These are phyloP conservation scores for Ectobius pallidus DNA, from an alignment of 2,888 invertebrate species.

Conservation along the genomic window DNA sequence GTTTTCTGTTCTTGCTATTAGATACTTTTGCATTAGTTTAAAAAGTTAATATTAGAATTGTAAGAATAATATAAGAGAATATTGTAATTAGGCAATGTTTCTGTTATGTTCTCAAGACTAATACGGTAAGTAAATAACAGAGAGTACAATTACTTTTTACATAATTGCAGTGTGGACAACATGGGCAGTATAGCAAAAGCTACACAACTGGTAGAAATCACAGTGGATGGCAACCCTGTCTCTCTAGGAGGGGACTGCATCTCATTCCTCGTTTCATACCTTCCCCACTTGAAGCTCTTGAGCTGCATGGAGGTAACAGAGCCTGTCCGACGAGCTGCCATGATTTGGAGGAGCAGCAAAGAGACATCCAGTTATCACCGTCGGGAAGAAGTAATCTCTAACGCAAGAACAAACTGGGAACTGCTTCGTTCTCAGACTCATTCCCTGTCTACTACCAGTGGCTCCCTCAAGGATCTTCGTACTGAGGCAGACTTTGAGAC, in stretches of 20 bases:
- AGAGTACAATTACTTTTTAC: no score
- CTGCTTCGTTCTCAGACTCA: slow-evolving; percentile 71
- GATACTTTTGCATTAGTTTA: no score
- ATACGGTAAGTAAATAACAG: no score
- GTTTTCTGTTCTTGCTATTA: no score
- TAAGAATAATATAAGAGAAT: no score
- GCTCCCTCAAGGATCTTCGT: slow-evolving; percentile 42
- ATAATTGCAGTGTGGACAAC: slow-evolving; percentile 87
- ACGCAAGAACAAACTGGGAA: slow-evolving; percentile 88
- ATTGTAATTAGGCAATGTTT: no score
- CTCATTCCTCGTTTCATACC: slow-evolving; percentile 79
- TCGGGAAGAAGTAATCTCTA: slow-evolving; percentile 83
- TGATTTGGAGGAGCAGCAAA: slow-evolving; percentile 76
- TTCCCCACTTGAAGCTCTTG: slow-evolving; percentile 73
- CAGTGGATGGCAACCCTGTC: slow-evolving; percentile 86
- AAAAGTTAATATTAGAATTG: no score
- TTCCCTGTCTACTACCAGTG: slow-evolving; percentile 11
- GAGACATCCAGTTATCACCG: slow-evolving; percentile 65
- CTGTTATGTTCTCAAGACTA: no score
- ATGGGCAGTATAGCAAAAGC: slow-evolving; percentile 83
- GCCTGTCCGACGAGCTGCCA: slow-evolving; percentile 71
- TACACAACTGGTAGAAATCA: slow-evolving; percentile 77
- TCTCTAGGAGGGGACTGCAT: slow-evolving; percentile 81
- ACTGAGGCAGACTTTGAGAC: slow-evolving; percentile 6
- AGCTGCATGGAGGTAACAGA: slow-evolving; percentile 70